Conservation (phyloP, 2,797 vertebrate genomes). For the Lepus oiostolus region DNA sequence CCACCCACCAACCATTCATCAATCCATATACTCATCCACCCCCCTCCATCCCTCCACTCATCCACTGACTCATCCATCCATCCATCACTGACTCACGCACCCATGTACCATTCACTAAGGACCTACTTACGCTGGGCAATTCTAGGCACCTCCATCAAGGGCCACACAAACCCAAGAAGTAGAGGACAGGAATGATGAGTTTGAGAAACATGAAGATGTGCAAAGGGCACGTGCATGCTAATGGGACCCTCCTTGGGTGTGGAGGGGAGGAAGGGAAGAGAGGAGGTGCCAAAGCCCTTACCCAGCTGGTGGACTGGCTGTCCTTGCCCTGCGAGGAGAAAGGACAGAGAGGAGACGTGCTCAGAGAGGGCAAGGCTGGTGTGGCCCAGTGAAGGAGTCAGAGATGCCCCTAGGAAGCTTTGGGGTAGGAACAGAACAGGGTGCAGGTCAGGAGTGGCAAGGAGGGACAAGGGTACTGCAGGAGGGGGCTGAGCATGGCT, state of each 20-base stretch:
- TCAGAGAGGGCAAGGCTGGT: slow-evolving; percentile 62
- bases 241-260: background rate
- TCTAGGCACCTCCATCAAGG: background rate
- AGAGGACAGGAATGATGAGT: background rate
- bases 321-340: slow-evolving; percentile 83
- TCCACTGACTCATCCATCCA: too few species aligned
- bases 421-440: background rate
- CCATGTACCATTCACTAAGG: background rate
- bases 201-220: background rate
- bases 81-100: background rate
- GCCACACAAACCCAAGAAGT: slow-evolving; percentile 4
- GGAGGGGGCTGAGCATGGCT: background rate
- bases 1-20: too few species aligned
- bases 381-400: background rate
- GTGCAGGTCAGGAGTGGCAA: background rate
- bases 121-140: background rate
- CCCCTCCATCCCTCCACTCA: background rate
- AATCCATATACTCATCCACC: background rate
- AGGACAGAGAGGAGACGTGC: slow-evolving; percentile 68
- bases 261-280: background rate
- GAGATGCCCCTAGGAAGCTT: background rate
- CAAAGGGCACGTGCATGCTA: background rate
- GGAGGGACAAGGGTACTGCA: background rate
- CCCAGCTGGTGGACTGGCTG: slow-evolving; percentile 81
- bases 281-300: slow-evolving; percentile 69